Conservation (phyloP, 2,113 vertebrate species). For the Sceloporus undulatus region DNA sequence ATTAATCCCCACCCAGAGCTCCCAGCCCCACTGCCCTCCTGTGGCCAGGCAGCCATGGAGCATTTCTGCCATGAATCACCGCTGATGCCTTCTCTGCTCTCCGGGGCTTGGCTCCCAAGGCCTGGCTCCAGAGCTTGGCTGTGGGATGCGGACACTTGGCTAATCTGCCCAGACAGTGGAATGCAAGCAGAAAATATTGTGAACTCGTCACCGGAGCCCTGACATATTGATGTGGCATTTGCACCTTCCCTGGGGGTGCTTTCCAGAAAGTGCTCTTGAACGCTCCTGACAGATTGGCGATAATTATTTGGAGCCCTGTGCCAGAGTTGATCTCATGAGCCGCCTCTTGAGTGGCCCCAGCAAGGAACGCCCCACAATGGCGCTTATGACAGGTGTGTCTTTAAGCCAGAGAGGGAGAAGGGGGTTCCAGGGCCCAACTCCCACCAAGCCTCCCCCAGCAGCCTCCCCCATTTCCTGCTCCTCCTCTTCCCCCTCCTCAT, state of each 20-base stretch:
- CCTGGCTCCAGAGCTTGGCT: no score
- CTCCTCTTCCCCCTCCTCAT: no score
- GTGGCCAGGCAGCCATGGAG: constrained; percentile 69
- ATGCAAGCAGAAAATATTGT: constrained; percentile 76
- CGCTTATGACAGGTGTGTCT: no score
- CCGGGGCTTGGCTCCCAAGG: no score
- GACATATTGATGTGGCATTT: constrained; percentile 77
- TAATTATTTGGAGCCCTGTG: not conserved
- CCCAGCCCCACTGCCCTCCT: constrained; percentile 42
- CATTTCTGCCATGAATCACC: constrained; percentile 74
- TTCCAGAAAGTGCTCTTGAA: constrained; percentile 43
- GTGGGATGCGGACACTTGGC: constrained; percentile 60
- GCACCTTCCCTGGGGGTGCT: constrained; percentile 66
- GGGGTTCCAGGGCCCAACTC: no score
- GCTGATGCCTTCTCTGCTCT: not conserved
- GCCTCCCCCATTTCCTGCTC: no score
- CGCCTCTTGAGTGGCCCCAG: fast-evolving
- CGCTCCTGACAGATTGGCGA: constrained; percentile 38
- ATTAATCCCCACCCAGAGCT: constrained; percentile 54
- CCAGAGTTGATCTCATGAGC: not conserved
- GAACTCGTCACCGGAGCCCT: constrained; percentile 65
- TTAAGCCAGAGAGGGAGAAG: no score
- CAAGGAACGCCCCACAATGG: fast-evolving
- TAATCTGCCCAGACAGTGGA: constrained; percentile 67
- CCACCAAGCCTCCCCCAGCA: no score